Percentiles rank a stretch among this genome's conserved stretches.
Conservation (phyloP, 2,797 vertebrate species). For the Argyrosomus regius region DNA sequence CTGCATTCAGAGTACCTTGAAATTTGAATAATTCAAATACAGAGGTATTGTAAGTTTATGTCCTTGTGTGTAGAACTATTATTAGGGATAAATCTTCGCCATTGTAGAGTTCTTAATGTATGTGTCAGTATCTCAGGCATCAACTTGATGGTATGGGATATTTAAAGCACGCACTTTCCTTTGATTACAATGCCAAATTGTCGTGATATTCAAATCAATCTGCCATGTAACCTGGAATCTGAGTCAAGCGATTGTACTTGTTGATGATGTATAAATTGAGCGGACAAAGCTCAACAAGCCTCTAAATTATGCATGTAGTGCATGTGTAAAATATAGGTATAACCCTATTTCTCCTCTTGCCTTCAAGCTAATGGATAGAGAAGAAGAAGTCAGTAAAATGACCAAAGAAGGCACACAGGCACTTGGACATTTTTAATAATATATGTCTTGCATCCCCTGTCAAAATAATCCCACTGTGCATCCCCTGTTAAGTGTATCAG, state of each 20-base stretch:
- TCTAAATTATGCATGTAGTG: slow-evolving; percentile 59
- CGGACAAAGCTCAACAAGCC: slow-evolving; percentile 27
- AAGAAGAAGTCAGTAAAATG: slow-evolving; percentile 43
- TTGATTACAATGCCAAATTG: slow-evolving; percentile 40
- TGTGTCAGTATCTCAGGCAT: slow-evolving; percentile 16
- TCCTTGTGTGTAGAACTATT: slow-evolving; percentile 39
- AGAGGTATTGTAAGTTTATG: slow-evolving; percentile 54
- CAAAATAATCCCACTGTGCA: slow-evolving; percentile 71
- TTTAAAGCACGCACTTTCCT: slow-evolving; percentile 34
- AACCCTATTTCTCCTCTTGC: slow-evolving; percentile 30
- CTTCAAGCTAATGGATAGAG: slow-evolving; percentile 60
- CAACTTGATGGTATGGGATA: slow-evolving; percentile 20
- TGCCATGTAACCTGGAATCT: slow-evolving; percentile 36
- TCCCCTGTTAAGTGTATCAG: slow-evolving; percentile 73
- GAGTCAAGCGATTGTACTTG: slow-evolving; percentile 26
- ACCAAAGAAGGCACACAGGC: slow-evolving; percentile 62
- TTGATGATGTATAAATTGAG: slow-evolving; percentile 40
- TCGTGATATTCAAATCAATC: slow-evolving; percentile 43
- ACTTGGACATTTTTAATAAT: slow-evolving; percentile 85
- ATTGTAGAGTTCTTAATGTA: slow-evolving; percentile 22
- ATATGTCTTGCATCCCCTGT: slow-evolving; percentile 71
- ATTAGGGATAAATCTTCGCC: background rate
- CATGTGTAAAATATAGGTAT: slow-evolving; percentile 47
- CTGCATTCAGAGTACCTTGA: slow-evolving; percentile 64
- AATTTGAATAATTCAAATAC: slow-evolving; percentile 73